Percentiles rank a stretch among this genome's conserved stretches.
Evolutionary conservation across 2,113 vertebrate genomes (phyloP).

Genomic region (Zingel zingel): DNA sequence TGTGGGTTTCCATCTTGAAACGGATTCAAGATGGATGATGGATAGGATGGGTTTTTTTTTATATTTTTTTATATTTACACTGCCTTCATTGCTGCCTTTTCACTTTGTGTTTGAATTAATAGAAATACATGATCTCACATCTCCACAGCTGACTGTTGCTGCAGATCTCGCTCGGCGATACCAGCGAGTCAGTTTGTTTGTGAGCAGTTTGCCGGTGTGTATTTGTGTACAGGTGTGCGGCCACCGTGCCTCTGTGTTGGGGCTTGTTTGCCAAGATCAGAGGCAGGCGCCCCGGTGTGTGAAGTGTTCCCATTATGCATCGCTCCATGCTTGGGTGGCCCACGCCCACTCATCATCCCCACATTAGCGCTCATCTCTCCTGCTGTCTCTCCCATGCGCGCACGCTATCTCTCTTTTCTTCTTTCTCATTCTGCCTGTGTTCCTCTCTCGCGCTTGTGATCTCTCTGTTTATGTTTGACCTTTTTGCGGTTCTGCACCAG

Average conservation of each 20-base stretch:
- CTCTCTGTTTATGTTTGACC: slow-evolving; percentile 80
- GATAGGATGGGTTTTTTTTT: slow-evolving; percentile 22
- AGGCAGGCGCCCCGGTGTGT: slow-evolving; percentile 63
- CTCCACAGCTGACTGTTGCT: slow-evolving; percentile 21
- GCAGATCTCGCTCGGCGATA: background rate
- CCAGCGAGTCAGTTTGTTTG: slow-evolving; percentile 7
- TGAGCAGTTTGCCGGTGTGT: background rate
- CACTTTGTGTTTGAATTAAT: slow-evolving; percentile 45
- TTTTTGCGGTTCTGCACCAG: slow-evolving; percentile 67
- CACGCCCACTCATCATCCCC: slow-evolving; percentile 79
- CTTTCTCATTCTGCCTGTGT: slow-evolving; percentile 48
- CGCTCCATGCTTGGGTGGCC: slow-evolving; percentile 67
- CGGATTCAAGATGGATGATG: slow-evolving; percentile 34
- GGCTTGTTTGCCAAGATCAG: slow-evolving; percentile 74
- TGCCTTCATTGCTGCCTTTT: background rate
- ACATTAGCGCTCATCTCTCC: slow-evolving; percentile 66
- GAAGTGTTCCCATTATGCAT: slow-evolving; percentile 81
- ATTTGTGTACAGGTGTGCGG: slow-evolving; percentile 32
- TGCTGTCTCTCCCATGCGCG: slow-evolving; percentile 36
- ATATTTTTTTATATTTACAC: background rate
- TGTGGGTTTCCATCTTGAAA: background rate
- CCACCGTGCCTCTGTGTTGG: slow-evolving; percentile 37
- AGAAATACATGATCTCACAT: slow-evolving; percentile 41
- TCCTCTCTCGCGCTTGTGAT: slow-evolving; percentile 60
- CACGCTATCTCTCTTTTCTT: background rate